These are phyloP conservation scores for Diachrysia chrysitis DNA, from an alignment of 2,888 invertebrate genomes.

Conservation along the genomic window DNA sequence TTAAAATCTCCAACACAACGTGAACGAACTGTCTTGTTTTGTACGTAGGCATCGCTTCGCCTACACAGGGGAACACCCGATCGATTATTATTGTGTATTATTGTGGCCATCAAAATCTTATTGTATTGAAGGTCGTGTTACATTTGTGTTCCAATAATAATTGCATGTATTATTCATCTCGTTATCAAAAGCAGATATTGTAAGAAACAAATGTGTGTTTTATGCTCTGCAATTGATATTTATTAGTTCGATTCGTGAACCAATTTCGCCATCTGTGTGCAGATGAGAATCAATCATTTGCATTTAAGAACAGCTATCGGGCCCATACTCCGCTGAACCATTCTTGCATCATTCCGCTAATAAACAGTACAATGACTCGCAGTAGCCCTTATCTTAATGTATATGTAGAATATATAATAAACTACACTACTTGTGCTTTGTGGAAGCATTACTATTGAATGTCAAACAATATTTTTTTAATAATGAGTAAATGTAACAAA, in stretches of 20 bases:
- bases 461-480: not conserved
- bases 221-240: constrained; percentile 37
- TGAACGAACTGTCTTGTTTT: constrained; percentile 43
- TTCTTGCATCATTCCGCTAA: constrained; percentile 44
- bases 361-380: constrained; percentile 55
- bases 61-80: constrained; percentile 48
- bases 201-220: constrained; percentile 19
- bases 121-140: constrained; percentile 39
- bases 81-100: too few relatives aligned
- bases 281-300: constrained; percentile 58
- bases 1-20: constrained; percentile 43
- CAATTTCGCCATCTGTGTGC: constrained; percentile 56
- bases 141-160: constrained; percentile 25
- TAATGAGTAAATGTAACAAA: not conserved
- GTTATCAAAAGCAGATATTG: constrained; percentile 20
- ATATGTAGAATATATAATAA: constrained; percentile 29
- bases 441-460: not conserved
- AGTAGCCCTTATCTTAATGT: constrained; percentile 39
- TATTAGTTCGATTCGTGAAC: constrained; percentile 50
- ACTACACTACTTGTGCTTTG: not conserved
- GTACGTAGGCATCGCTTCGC: constrained; percentile 51
- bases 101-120: constrained; percentile 43
- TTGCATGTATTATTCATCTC: constrained; percentile 15
- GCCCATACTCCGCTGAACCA: constrained; percentile 45
- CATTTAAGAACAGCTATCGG: constrained; percentile 53